Percentiles rank a stretch among this genome's conserved stretches.
These are phyloP conservation scores for Anagyrus pseudococci DNA, from an alignment of 2,888 invertebrate genomes.

Conservation along the genomic window DNA sequence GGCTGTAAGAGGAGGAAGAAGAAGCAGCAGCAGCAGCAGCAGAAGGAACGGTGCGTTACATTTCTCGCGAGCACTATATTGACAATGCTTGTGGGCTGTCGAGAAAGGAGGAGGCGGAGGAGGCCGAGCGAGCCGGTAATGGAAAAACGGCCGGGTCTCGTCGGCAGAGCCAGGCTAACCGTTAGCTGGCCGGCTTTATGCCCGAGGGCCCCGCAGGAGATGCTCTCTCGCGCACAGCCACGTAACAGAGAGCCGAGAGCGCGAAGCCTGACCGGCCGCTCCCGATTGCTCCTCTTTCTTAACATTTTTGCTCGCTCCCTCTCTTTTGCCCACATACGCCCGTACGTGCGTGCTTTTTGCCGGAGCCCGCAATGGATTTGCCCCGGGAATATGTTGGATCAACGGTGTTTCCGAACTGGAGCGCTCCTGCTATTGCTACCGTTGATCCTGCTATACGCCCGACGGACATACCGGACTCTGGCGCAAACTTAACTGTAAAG, in stretches of 20 bases:
- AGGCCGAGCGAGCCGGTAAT: constrained; percentile 16
- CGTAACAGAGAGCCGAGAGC: background rate
- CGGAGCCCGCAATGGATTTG: too few relatives aligned
- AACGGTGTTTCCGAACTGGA: too few relatives aligned
- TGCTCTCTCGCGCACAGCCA: too few relatives aligned
- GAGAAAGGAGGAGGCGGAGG: background rate
- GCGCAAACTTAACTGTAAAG: too few relatives aligned
- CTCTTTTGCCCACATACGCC: too few relatives aligned
- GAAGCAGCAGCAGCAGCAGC: constrained; percentile 2
- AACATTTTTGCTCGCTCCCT: background rate
- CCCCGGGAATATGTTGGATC: too few relatives aligned
- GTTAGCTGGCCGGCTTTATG: constrained; percentile 40
- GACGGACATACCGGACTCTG: too few relatives aligned
- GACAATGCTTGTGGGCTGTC: constrained; percentile 14
- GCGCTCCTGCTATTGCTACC: too few relatives aligned
- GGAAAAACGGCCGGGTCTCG: constrained; percentile 20
- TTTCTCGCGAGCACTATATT: constrained; percentile 21
- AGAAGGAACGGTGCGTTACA: constrained; percentile 26
- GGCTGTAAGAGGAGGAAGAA: background rate
- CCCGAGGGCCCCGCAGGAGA: too few relatives aligned
- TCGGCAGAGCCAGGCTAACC: too few relatives aligned
- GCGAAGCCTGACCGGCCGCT: background rate
- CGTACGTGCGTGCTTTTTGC: too few relatives aligned
- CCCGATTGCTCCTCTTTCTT: background rate
- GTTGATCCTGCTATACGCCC: too few relatives aligned